A percentile compares a stretch with the other conserved stretches of the same genome.
These are phyloP conservation scores for Desmophyllum pertusum DNA, from an alignment of 92 coral and sea anemone species.

Conservation along the genomic window DNA sequence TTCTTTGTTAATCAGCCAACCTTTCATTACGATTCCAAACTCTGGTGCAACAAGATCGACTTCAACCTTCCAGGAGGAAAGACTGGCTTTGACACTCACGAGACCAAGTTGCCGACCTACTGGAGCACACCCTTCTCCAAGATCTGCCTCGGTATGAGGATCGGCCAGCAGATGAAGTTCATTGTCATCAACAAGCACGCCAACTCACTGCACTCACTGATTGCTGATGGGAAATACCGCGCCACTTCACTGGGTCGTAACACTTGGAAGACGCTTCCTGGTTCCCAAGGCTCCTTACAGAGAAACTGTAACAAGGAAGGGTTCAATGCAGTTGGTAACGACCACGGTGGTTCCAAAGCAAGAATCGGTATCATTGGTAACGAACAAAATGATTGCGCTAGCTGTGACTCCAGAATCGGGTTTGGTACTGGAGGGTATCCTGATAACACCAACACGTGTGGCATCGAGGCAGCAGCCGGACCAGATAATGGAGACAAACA, in stretches of 20 bases:
- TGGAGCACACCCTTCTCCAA: neutral
- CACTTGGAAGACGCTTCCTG: neutral
- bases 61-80: neutral
- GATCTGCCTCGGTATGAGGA: neutral
- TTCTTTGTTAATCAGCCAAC: neutral
- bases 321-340: neutral
- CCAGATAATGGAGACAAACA: neutral
- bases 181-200: neutral
- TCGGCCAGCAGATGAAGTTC: neutral
- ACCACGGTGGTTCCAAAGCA: neutral
- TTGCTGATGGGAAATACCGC: neutral
- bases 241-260: neutral
- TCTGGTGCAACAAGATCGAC: neutral
- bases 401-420: conserved; percentile 1
- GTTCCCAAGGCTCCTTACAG: neutral
- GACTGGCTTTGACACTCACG: neutral
- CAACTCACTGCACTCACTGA: conserved; percentile 8
- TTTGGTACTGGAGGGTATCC: neutral
- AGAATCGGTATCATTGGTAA: conserved; percentile 6
- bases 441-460: conserved; percentile 8
- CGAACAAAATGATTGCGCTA: neutral
- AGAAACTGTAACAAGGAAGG: neutral
- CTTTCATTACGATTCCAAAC: neutral
- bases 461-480: neutral
- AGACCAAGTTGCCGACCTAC: conserved; percentile 2